These are phyloP conservation scores for Halichondria panicea DNA, from an alignment of 37 sponge, comb jelly and placozoan species.

Conservation along the genomic window DNA sequence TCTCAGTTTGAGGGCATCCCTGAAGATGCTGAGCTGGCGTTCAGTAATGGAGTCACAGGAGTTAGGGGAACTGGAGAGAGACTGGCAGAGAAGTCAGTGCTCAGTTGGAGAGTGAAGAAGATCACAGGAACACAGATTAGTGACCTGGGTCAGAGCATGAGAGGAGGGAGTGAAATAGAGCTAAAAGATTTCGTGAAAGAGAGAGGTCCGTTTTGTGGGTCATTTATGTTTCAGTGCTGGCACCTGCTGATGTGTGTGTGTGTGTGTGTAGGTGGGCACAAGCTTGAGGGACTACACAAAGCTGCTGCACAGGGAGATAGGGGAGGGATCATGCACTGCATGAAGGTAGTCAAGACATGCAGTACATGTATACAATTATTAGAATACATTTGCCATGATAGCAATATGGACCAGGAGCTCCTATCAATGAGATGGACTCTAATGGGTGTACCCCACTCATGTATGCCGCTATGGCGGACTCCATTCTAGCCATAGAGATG, in stretches of 20 bases:
- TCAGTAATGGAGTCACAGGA: neutral
- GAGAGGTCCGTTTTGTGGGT: conserved; percentile 25
- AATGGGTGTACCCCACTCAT: conserved; percentile 84
- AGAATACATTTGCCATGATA: too few species aligned
- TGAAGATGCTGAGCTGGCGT: conserved; percentile 5
- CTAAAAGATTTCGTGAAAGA: conserved; percentile 53
- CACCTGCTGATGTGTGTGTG: neutral
- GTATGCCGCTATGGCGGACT: conserved; percentile 87
- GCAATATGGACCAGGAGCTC: conserved; percentile 54
- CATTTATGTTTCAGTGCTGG: neutral
- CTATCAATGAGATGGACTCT: conserved; percentile 60
- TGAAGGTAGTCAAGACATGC: conserved; percentile 54
- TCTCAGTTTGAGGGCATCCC: conserved; percentile 14
- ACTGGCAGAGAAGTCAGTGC: conserved; percentile 39
- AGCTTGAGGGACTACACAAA: conserved; percentile 71
- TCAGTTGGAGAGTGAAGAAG: conserved; percentile 47
- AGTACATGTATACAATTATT: neutral
- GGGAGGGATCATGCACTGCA: conserved; percentile 57
- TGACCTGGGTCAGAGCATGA: conserved; percentile 37
- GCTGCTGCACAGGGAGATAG: conserved; percentile 68
- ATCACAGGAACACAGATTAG: neutral
- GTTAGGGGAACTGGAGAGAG: neutral
- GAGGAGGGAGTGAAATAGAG: conserved; percentile 34
- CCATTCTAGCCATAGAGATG: conserved; percentile 66
- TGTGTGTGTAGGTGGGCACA: conserved; percentile 30